phyloP scores from a whole-genome alignment of 1,140 invertebrate species.

The Schmidtea mediterranea region DNA sequence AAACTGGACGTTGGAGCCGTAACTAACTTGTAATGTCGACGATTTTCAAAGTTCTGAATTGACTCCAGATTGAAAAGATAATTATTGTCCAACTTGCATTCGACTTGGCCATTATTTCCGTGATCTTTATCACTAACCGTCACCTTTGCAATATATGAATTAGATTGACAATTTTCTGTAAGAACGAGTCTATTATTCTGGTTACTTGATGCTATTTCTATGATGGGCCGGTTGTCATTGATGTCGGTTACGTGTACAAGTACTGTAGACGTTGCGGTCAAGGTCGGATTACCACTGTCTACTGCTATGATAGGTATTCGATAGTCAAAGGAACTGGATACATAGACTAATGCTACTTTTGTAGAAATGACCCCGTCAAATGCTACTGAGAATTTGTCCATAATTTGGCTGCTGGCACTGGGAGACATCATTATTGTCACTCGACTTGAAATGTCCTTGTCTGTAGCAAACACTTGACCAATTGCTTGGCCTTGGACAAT shows the following conservation, averaged over 20 bases:
- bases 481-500: neutral
- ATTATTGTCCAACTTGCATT: constrained; percentile 13
- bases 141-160: constrained; percentile 16
- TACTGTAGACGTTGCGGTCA: constrained; percentile 5
- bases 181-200: neutral
- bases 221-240: no score
- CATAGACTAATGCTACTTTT: no score
- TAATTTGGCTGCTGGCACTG: no score
- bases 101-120: constrained; percentile 14
- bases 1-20: constrained; percentile 9
- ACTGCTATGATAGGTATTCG: constrained; percentile 2
- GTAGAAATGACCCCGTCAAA: no score
- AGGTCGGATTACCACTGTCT: constrained; percentile 7
- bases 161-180: constrained; percentile 5
- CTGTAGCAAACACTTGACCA: no score
- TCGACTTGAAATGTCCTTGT: no score
- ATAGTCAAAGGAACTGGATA: no score
- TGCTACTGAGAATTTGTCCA: no score
- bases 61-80: constrained; percentile 10
- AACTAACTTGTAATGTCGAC: constrained; percentile 11
- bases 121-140: constrained; percentile 15
- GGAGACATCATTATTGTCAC: no score
- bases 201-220: no score
- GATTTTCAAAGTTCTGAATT: constrained; percentile 10
- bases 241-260: constrained; percentile 2